Evolutionary conservation across 2,797 vertebrate species (phyloP), one percentile per base, ranked within the genome.

Genomic region (Borostomias antarcticus): DNA sequence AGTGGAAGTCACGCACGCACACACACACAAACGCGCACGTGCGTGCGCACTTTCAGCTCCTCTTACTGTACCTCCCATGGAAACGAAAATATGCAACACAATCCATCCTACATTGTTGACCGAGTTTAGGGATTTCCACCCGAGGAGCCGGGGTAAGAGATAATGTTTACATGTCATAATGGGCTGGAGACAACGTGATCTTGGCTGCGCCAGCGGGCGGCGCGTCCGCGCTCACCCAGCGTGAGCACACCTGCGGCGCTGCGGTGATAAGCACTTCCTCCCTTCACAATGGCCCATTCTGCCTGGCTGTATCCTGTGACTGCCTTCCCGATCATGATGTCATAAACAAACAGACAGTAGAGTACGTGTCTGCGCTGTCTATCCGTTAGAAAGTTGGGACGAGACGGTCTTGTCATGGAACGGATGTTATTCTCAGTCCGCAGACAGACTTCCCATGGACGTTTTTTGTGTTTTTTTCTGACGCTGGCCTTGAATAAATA

Each of bases 401-500:
- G 85, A 80, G 83, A 84, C 84, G 70, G 80, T 61, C 82, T 89
- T 81, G 84, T 88, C 86, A 87, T 75, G 72, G 67, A 69, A 82
- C 61, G 67, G 77, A 78, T 81, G 86, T 78, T 84, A 79, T 83
- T 85, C 82, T 66, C 53, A 72, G 76, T 81, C 78, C 78, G 72
- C 82, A 82, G 48, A 82, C 82, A n/a, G n/a, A n/a, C n/a, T n/a
- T n/a, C n/a, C n/a, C n/a, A n/a, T n/a, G n/a, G n/a, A n/a, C n/a
- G n/a, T n/a, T n/a, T n/a, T n/a, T n/a, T n/a, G n/a, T n/a, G n/a
- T 83, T 86, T 60, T 66, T 40, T 75, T 87, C 85, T 86, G 85
- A 86, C 89, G 85, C 77, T 47, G 67, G 62, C 62, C 72, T 80
- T 90, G 77, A 87, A 89, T 88, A 87, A 87, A 86, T 89, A 86